Conservation (phyloP, 2,797 vertebrate genomes). For the Tapera naevia region DNA sequence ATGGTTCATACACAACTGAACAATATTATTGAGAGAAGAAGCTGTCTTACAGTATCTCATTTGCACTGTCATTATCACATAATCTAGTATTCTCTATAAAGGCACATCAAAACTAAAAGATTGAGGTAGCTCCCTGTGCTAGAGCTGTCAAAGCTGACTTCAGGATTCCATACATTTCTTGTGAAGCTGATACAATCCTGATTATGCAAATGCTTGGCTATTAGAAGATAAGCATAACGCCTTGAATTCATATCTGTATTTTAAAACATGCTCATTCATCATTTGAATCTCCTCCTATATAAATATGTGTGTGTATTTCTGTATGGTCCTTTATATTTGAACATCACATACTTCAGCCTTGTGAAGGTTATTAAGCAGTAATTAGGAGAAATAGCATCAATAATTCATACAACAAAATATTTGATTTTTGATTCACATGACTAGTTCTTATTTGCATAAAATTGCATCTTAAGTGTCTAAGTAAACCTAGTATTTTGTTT, state of each 20-base stretch:
- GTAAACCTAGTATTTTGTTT: not conserved
- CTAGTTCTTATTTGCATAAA: not conserved
- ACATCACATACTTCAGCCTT: not conserved
- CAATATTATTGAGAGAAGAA: not conserved
- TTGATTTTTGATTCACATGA: not conserved
- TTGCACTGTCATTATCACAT: not conserved
- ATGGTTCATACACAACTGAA: not conserved
- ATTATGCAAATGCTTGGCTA: constrained; percentile 5
- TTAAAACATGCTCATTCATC: not conserved
- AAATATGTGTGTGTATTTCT: not conserved
- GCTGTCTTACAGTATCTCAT: not conserved
- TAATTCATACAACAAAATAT: not conserved
- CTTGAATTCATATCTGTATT: not conserved
- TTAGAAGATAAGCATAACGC: not conserved
- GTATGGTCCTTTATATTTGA: not conserved
- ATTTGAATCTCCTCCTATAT: not conserved
- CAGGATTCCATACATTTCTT: not conserved
- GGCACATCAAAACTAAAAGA: not conserved
- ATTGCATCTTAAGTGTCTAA: not conserved
- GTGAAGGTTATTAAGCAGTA: not conserved
- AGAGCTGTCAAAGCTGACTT: constrained; percentile 18
- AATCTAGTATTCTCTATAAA: not conserved
- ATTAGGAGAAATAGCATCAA: not conserved
- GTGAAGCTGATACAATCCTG: not conserved
- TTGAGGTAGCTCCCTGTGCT: not conserved